Conservation (phyloP, 1,140 invertebrate genomes). For the Eumeta japonica region DNA sequence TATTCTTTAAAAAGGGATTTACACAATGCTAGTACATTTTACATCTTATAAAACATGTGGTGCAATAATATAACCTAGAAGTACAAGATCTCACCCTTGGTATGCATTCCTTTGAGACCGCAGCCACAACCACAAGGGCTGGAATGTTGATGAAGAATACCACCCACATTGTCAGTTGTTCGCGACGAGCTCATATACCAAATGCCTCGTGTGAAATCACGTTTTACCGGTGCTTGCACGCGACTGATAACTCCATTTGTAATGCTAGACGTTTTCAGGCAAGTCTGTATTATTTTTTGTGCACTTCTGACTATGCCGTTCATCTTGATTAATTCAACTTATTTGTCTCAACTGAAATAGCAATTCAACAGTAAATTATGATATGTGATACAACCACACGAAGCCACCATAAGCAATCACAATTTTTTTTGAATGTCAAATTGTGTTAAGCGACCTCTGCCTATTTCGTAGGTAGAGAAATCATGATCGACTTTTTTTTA, state of each 20-base stretch:
- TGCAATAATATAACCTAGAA: constrained; percentile 46
- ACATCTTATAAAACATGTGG: constrained; percentile 14
- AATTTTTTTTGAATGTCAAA: too few relatives aligned
- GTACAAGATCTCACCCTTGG: constrained; percentile 62
- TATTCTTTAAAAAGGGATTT: neutral
- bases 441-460: too few relatives aligned
- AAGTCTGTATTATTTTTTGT: constrained; percentile 51
- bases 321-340: constrained; percentile 60
- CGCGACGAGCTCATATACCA: constrained; percentile 66
- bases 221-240: constrained; percentile 53
- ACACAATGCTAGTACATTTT: neutral
- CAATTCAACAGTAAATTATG: neutral
- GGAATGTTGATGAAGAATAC: constrained; percentile 43
- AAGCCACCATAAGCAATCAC: too few relatives aligned
- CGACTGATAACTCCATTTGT: constrained; percentile 48
- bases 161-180: constrained; percentile 27
- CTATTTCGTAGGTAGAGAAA: too few relatives aligned
- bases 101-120: constrained; percentile 60
- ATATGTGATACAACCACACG: neutral
- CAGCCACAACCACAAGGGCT: constrained; percentile 65
- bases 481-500: neutral
- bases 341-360: constrained; percentile 3
- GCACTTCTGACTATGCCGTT: constrained; percentile 66
- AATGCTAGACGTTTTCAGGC: constrained; percentile 50
- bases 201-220: constrained; percentile 64